Conservation (phyloP, 2,113 vertebrate species). For the human region DNA sequence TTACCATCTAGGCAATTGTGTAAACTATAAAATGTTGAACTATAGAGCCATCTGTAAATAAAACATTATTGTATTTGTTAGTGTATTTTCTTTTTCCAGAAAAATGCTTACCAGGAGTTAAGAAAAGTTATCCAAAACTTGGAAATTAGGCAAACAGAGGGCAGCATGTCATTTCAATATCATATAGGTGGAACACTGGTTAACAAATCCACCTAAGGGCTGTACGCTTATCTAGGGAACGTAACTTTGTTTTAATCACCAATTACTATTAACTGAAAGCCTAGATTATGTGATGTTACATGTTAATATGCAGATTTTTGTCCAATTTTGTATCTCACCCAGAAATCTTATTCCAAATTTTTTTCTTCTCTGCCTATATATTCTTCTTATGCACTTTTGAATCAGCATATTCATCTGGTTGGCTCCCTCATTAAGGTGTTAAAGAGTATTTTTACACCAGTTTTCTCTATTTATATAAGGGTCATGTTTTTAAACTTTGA, state of each 20-base stretch:
- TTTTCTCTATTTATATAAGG: neutral
- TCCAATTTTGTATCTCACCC: neutral
- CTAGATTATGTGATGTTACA: neutral
- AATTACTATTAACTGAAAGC: neutral
- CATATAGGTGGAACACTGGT: neutral
- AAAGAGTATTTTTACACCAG: neutral
- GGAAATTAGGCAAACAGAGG: neutral
- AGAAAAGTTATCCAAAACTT: slow-evolving; percentile 10
- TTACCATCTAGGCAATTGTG: neutral
- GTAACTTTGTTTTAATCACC: neutral
- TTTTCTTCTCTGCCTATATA: neutral
- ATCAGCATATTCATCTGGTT: neutral
- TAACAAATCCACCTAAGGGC: neutral
- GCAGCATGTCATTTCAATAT: neutral
- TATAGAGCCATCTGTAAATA: neutral
- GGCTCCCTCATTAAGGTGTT: neutral
- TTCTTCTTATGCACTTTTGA: neutral
- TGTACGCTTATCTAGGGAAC: neutral
- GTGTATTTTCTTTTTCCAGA: neutral
- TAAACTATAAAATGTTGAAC: neutral
- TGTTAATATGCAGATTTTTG: neutral
- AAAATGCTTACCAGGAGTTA: neutral
- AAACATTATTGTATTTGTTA: neutral
- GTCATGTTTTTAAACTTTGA: neutral
- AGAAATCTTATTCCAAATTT: slow-evolving; percentile 1